Evolutionary conservation across 2,113 vertebrate genomes (phyloP).

Genomic region (Planiliza haematocheilus): DNA sequence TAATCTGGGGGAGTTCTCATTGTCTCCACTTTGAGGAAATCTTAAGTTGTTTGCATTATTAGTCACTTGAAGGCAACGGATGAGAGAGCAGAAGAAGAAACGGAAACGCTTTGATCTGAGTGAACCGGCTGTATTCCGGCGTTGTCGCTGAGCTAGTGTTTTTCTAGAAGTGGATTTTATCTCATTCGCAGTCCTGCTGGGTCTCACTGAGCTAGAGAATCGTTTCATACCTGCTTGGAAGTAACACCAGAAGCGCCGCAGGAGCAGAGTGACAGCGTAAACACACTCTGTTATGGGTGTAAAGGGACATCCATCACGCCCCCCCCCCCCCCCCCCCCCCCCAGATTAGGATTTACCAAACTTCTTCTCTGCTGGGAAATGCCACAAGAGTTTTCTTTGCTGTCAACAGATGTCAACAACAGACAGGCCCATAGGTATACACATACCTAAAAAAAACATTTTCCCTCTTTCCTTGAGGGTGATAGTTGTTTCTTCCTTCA

Average conservation of each 20-base stretch:
- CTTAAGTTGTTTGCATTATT: constrained; percentile 39
- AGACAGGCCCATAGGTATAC: background rate
- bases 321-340: no score
- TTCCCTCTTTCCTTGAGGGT: no score
- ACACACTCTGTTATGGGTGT: constrained; percentile 39
- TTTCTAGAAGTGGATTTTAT: constrained; percentile 41
- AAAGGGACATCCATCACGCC: constrained; percentile 17
- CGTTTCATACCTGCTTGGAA: constrained; percentile 45
- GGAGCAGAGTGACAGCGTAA: constrained; percentile 41
- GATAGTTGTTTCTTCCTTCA: no score
- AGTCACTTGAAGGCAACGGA: constrained; percentile 29
- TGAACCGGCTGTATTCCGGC: background rate
- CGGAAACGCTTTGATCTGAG: constrained; percentile 24
- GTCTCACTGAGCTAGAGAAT: constrained; percentile 41
- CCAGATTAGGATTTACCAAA: constrained; percentile 4
- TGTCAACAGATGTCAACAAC: background rate
- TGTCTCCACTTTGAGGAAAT: constrained; percentile 25
- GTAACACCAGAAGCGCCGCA: constrained; percentile 33
- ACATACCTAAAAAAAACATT: no score
- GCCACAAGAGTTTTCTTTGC: background rate
- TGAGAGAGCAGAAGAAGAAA: constrained; percentile 34
- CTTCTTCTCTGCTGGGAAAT: background rate
- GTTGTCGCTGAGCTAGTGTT: constrained; percentile 8
- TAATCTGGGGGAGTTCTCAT: constrained; percentile 30
- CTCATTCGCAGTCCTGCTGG: constrained; percentile 33